Evolutionary conservation across 1,140 invertebrate species (phyloP), one percentile per base, ranked within the genome.

Genomic region (Drosophila auraria): DNA sequence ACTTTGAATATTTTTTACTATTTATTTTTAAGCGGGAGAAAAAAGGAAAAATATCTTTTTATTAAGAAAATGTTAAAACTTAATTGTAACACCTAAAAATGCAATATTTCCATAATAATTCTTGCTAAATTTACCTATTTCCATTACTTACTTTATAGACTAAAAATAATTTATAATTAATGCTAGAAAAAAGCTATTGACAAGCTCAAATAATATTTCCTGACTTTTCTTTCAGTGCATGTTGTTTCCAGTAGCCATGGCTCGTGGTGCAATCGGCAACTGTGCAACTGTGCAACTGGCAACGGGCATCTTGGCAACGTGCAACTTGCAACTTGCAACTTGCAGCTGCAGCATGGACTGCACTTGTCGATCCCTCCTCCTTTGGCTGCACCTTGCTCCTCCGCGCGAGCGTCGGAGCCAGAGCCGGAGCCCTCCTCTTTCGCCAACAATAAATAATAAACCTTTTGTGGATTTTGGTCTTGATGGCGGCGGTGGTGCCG

Each of bases 371-470:
- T 63, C 36, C 62, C 78, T 68, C 59, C 66, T 71, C 53, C 65
- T 69, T 75, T 70, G 56, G 45, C 53, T 33, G 66, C 63, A 47
- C 49, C 57, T 42, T 33, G 30, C 33, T 50, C 38, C 60, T 11
- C 5, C 42, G n/a, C 42, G n/a, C 27, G 3, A 12, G 11, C 44
- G 5, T n/a, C 42, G 56, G 36, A 51, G 36, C 72, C 75, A 12
- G 11, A 38, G 5, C n/a, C 42, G 56, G 36, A 51, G 36, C 72
- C 75, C 69, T 44, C 82, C 78, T 64, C 68, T 57, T 70, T 60
- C 64, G 84, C 78, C 82, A 89, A 89, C 86, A 89, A 89, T 89
- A 89, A 89, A 89, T 89, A 89, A 89, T 89, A 89, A 89, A 89
- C 86, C 86, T 89, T 89, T 89, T 89, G 86, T 89, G 86, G 86